Evolutionary conservation across 2,888 invertebrate genomes (phyloP), one percentile per base, ranked within the genome.

Genomic region (Orthosia cruda): DNA sequence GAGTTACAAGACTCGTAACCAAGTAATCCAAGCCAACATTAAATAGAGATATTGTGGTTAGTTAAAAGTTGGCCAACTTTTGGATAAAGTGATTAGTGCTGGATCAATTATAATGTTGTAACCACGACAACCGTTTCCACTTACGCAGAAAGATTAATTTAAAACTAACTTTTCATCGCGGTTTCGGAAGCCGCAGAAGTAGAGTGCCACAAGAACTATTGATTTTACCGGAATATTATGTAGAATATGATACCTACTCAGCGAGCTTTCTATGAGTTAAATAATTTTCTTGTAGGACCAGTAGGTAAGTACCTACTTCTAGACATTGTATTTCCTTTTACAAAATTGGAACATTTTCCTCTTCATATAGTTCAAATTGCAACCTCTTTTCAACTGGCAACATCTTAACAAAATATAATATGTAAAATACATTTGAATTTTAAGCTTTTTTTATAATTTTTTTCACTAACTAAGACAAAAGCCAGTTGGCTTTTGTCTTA

Each of bases 21-120:
- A 9, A 40, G 32, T 40, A 40, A 40, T n/a, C 9, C 18, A 15
- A 47, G 47, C 40, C 32, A 49, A 47, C 23, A 52, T 70, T 58
- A 50, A 18, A 32, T 20, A n/a, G n/a, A 45, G 20, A 61, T 45
- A 50, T 15, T 13, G 26, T 13, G 23, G 23, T 50, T n/a, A n/a
- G 18, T 62, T 71, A 62, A 49, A 70, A 49, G 23, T 74, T 73
- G 9, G 54, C 13, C 20, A 45, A 52, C 45, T 61, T 20, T 26
- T 71, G 13, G 18, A 5, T 18, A 23, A 23, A 69, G 18, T 57
- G 32, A 57, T 32, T 57, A 63, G 32, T n/a, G 15, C 23, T 47
- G 23, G 15, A 57, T 59, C 40, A 45, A 45, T 49, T n/a, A 16
- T 23, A 23, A 57, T 1, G 16, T 49, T 13, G 18, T 26, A 13